Evolutionary conservation across 37 sponge, comb jelly and placozoan genomes (phyloP), one percentile per base, ranked within the genome.

Genomic region (Chondrilla cf. caribensis): DNA sequence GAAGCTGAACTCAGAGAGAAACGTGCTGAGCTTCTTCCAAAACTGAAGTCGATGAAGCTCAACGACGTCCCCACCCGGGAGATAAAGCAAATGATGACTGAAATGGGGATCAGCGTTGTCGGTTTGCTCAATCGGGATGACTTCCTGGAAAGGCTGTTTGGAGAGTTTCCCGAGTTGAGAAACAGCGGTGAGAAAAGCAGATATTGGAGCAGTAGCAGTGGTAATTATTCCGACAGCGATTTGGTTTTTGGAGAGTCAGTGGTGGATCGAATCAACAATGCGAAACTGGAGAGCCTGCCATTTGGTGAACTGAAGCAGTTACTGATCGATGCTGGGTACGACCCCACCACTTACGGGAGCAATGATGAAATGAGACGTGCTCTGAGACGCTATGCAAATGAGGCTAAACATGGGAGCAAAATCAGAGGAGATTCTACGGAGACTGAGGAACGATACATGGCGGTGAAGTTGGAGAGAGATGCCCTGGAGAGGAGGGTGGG

Each of bases 11-110:
- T 72, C 0, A 22, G 73, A 2, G 70, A 83, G 81, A 62, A 39
- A 67, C 68, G 89, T 21, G 85, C 89, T 11, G 62, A 81, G 54
- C 31, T 54, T 32, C n/a, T 88, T 24, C 77, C 70, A 41, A 85
- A 92, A 44, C 84, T 92, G 25, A 24, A 84, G 54, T 44, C n/a
- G 58, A 85, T 88, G 86, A 86, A 92, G 38, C 84, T 92, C 44
- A 82, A 88, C 28, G 54, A 47, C 0, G 84, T 80, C 2, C 55
- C 86, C 42, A 66, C 79, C 0, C 83, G 54, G 37, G 86, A 83
- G 43, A 83, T 88, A 26, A 92, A 92, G 70, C 77, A 36, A 14
- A 75, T 87, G 44, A 92, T 92, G 92, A 54, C 54, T 24, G 84
- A 88, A 54, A 39, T 92, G 65, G 86, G 84, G 17, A 57, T 92